Conservation (phyloP, 2,113 vertebrate genomes). For the Onychostruthus taczanowskii region DNA sequence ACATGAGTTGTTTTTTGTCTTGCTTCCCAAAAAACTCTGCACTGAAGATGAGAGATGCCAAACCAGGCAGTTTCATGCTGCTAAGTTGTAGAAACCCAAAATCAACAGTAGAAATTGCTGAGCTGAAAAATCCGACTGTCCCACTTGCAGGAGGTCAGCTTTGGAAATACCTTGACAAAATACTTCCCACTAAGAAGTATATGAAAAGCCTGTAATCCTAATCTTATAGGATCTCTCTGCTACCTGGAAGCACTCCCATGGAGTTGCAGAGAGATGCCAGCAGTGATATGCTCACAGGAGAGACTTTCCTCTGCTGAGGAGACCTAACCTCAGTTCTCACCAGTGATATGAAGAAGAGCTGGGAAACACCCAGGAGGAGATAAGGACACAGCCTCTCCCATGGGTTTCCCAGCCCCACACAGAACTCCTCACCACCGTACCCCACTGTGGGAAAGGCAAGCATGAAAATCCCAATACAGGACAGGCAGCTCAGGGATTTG, state of each 20-base stretch:
- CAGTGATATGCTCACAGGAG: neutral
- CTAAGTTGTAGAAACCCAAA: neutral
- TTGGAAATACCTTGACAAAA: neutral
- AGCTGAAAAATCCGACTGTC: neutral
- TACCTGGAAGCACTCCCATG: neutral
- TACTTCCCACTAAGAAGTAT: neutral
- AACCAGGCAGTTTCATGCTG: neutral
- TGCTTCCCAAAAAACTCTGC: neutral
- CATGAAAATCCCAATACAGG: accelerated
- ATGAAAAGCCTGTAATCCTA: neutral
- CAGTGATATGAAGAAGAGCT: neutral
- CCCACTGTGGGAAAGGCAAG: neutral
- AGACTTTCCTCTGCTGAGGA: neutral
- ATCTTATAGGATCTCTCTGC: neutral
- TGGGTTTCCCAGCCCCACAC: neutral
- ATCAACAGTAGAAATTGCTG: neutral
- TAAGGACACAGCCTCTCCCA: neutral
- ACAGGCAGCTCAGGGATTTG: neutral
- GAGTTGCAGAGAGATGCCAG: neutral
- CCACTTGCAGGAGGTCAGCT: neutral
- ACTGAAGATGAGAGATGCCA: neutral
- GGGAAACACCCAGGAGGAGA: neutral
- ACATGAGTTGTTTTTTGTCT: neutral
- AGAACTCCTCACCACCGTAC: neutral
- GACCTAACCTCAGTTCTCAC: neutral